These are phyloP conservation scores for Macrochelys suwanniensis DNA, from an alignment of 2,797 vertebrate species.

Conservation along the genomic window DNA sequence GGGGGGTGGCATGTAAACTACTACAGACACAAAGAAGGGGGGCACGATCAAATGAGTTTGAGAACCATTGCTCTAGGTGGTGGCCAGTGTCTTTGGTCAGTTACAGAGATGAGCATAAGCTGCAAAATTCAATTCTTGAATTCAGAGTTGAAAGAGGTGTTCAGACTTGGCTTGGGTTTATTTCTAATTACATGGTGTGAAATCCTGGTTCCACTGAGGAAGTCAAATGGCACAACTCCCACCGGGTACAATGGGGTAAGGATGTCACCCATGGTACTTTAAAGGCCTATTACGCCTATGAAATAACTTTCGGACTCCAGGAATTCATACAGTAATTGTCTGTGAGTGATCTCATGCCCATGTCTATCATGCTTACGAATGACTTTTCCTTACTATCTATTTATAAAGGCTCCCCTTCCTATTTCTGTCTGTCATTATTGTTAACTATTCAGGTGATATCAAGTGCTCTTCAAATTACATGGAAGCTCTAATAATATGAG, in stretches of 20 bases:
- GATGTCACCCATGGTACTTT: background rate
- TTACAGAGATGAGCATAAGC: background rate
- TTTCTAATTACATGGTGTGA: background rate
- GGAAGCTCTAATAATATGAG: background rate
- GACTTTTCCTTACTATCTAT: background rate
- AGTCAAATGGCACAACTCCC: constrained; percentile 21
- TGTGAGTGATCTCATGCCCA: background rate
- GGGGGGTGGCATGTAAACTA: background rate
- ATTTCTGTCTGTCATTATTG: background rate
- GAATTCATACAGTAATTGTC: background rate
- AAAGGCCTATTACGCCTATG: background rate
- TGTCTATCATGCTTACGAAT: background rate
- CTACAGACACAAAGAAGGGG: background rate
- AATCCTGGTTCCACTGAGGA: constrained; percentile 19
- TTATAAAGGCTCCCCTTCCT: constrained; percentile 14
- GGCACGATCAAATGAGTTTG: background rate
- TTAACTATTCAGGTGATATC: background rate
- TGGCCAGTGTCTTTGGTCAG: constrained; percentile 18
- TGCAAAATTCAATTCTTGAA: constrained; percentile 19
- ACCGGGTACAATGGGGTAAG: background rate
- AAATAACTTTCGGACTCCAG: background rate
- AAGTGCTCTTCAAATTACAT: background rate
- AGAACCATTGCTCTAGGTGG: background rate
- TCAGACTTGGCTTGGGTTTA: constrained; percentile 23
- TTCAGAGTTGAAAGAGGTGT: constrained; percentile 38